Base-by-base conservation (phyloP, 2,113 vertebrate genomes). In the Myotis yumanensis region DNA sequence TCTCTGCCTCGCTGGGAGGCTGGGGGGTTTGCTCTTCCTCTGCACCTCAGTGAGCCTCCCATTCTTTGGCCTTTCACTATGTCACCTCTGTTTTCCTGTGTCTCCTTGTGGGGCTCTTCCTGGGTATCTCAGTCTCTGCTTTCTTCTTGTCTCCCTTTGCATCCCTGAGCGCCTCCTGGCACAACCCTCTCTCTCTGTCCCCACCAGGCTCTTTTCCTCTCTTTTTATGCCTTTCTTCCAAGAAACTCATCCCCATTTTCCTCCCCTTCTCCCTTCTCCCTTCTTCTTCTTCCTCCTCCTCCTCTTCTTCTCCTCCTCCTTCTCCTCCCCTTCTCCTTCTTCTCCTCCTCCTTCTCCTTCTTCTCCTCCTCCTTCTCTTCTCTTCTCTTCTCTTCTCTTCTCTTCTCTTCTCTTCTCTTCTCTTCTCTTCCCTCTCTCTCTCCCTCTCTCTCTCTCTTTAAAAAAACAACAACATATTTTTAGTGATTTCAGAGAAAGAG, bases 381-480 rank as follows among this genome's bases (percentile, higher is more conserved):
- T 37, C 9, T 17, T 14, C 7, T 7, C 17, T 18, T 16, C 54
- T 22, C 20, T 1, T 5, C 54, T n/a, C 54, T 23, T 57, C 54
- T 1, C 3, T 2, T 23, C 8, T 1, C 8, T 16, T 10, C 8
- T 10, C 20, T 2, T 57, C 54, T 22, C 7, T 23, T 22, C 20
- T 37, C 52, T 20, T 7, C 4, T 1, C 18, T 20, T 7, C 18
- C 7, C 52, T 54, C 54, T 54, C 18, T 22, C 20, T 8, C 20
- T 54, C 20, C 22, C 54, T 57, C 54, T 22, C 54, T 57, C 54
- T 57, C 43, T 43, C 43, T 9, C 43, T 43, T 43, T 9, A 20
- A 57, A 57, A 57, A 23, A 57, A 23, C 54, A 22, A 57, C 20
- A 23, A 57, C 9, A 57, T 54, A 54, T 59, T 59, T 59, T 59